These are phyloP conservation scores for Rhagium mordax DNA, from an alignment of 2,888 invertebrate genomes.

Conservation along the genomic window DNA sequence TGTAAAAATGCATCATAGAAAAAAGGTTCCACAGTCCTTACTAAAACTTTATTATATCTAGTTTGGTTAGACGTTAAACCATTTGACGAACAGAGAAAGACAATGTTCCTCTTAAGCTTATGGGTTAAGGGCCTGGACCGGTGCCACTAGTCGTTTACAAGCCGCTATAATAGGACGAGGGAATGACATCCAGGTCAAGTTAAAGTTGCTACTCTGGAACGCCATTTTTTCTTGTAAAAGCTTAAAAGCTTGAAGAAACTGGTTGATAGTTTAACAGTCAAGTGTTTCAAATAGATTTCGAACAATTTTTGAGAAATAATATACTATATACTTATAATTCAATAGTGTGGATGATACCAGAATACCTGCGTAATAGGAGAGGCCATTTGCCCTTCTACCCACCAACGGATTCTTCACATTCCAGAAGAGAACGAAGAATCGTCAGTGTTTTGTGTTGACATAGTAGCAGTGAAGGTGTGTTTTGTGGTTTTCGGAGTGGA, in stretches of 20 bases:
- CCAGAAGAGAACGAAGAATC: background rate
- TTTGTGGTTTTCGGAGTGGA: background rate
- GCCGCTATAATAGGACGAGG: slow-evolving; percentile 6
- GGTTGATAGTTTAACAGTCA: background rate
- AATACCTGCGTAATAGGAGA: background rate
- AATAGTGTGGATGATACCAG: background rate
- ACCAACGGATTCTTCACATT: background rate
- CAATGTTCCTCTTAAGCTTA: background rate
- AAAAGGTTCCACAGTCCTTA: no score
- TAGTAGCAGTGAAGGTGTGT: background rate
- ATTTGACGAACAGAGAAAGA: background rate
- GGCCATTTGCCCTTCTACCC: background rate
- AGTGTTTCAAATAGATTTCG: background rate
- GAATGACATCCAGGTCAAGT: slow-evolving; percentile 5
- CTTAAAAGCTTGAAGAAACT: background rate
- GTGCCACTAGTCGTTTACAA: slow-evolving; percentile 4
- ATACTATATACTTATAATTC: background rate
- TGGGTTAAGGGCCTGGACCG: slow-evolving; percentile 16
- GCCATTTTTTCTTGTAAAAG: background rate
- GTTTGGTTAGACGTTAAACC: background rate
- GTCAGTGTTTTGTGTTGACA: background rate
- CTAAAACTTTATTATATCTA: background rate
- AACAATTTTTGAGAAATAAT: background rate
- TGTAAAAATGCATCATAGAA: no score
- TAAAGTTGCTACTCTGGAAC: background rate